Conservation (phyloP, 2,797 vertebrate species). For the Tympanoctomys barrerae region DNA sequence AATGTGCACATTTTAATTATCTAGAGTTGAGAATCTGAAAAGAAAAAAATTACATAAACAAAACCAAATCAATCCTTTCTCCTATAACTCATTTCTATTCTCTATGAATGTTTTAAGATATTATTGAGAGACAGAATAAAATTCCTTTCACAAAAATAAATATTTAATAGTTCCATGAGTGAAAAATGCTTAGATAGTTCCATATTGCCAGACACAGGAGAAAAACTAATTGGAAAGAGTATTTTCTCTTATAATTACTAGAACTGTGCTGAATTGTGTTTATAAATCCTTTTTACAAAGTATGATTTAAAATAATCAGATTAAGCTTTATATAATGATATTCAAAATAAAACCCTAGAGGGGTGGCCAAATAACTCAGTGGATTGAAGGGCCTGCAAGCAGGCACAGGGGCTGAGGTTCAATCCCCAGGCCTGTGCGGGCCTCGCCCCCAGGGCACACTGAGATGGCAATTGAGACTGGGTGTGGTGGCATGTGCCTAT, state of each 20-base stretch:
- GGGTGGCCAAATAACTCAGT: too few species aligned
- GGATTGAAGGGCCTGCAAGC: too few species aligned
- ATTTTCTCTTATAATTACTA: conserved; percentile 50
- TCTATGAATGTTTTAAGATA: conserved; percentile 43
- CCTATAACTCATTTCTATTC: background rate
- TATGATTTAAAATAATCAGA: background rate
- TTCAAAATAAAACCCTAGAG: conserved; percentile 53
- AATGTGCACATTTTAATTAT: conserved; percentile 48
- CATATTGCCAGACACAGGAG: conserved; percentile 41
- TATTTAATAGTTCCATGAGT: conserved; percentile 36
- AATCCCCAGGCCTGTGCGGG: too few species aligned
- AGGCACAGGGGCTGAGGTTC: too few species aligned
- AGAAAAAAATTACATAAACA: conserved; percentile 2
- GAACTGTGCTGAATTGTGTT: conserved; percentile 24
- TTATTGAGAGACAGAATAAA: conserved; percentile 56
- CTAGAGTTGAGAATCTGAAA: conserved; percentile 38
- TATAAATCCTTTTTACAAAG: conserved; percentile 27
- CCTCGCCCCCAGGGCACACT: too few species aligned
- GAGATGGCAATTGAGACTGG: too few species aligned
- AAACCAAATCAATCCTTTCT: conserved; percentile 23
- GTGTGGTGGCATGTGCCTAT: too few species aligned
- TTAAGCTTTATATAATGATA: background rate
- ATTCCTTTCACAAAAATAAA: conserved; percentile 66
- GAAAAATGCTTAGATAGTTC: conserved; percentile 36
- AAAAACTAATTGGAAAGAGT: conserved; percentile 40